phyloP scores from a whole-genome alignment of 2,888 invertebrate species.

The Rhingia rostrata region DNA sequence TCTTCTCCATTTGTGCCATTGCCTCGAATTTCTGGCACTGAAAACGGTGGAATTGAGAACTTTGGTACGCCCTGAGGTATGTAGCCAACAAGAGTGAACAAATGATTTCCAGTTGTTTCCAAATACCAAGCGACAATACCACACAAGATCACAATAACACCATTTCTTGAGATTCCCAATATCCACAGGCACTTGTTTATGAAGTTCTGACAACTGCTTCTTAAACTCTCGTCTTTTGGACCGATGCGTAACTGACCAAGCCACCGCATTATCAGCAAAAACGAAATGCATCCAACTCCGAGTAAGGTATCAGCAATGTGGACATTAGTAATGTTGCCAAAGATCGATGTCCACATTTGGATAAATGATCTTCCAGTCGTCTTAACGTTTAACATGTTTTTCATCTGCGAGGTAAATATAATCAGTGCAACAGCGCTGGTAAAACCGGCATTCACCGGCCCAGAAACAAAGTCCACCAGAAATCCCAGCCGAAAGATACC shows the following conservation, averaged over 20 bases:
- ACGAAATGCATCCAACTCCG: conserved; percentile 88
- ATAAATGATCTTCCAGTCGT: conserved; percentile 90
- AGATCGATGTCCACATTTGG: conserved; percentile 90
- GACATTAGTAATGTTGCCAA: conserved; percentile 86
- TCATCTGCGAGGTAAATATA: conserved; percentile 93
- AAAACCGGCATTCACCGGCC: conserved; percentile 94
- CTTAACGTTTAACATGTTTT: conserved; percentile 90
- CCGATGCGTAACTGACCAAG: conserved; percentile 87
- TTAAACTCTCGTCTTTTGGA: conserved; percentile 83
- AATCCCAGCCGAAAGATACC: conserved; percentile 92
- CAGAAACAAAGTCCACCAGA: conserved; percentile 94
- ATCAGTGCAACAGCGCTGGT: conserved; percentile 95
- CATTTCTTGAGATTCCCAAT: conserved; percentile 91
- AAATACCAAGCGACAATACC: conserved; percentile 87
- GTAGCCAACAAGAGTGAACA: conserved; percentile 87
- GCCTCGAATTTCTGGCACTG: conserved; percentile 83
- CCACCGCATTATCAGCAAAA: conserved; percentile 90
- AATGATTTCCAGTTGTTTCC: conserved; percentile 83
- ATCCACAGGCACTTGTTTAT: conserved; percentile 88
- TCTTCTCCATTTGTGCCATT: conserved; percentile 77
- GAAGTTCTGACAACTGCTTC: conserved; percentile 83
- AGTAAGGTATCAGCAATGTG: conserved; percentile 89
- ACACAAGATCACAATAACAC: conserved; percentile 89
- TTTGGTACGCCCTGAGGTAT: conserved; percentile 90
- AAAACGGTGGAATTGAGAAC: conserved; percentile 87